Conservation (phyloP, 2,113 vertebrate genomes). For the Chroicocephalus ridibundus region DNA sequence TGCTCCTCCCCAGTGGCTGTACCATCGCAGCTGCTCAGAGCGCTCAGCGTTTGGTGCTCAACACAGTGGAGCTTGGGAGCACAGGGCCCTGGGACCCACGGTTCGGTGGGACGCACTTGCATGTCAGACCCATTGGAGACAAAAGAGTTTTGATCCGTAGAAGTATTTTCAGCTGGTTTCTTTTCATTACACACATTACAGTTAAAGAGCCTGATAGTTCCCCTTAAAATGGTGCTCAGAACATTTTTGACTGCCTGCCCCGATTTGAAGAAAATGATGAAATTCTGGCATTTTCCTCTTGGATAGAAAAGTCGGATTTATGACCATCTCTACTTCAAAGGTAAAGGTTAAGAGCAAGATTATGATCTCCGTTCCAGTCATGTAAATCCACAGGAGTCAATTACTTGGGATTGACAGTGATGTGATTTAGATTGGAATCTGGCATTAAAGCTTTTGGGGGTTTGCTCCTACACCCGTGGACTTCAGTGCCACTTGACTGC, state of each 20-base stretch:
- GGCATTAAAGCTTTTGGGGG: background rate
- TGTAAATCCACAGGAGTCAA: slow-evolving; percentile 39
- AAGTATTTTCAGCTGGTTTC: background rate
- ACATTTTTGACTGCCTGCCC: background rate
- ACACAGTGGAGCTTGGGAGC: background rate
- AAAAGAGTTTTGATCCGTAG: background rate
- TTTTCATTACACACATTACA: background rate
- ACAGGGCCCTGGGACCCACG: background rate
- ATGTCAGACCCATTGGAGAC: background rate
- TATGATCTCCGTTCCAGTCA: slow-evolving; percentile 31
- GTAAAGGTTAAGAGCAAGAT: slow-evolving; percentile 38
- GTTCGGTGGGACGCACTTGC: background rate
- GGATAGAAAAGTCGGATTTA: background rate
- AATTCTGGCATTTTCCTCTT: slow-evolving; percentile 15
- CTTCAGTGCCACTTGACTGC: background rate
- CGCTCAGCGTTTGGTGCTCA: rapidly evolving
- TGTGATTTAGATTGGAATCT: slow-evolving; percentile 38
- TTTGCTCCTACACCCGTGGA: background rate
- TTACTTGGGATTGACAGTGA: slow-evolving; percentile 36
- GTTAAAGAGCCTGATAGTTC: background rate
- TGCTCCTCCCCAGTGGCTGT: background rate
- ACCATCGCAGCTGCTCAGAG: background rate
- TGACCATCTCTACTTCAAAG: slow-evolving; percentile 37
- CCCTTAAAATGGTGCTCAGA: background rate
- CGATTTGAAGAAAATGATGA: background rate